phyloP scores from a whole-genome alignment of 2,888 invertebrate genomes.

The Drosophila mulleri region DNA sequence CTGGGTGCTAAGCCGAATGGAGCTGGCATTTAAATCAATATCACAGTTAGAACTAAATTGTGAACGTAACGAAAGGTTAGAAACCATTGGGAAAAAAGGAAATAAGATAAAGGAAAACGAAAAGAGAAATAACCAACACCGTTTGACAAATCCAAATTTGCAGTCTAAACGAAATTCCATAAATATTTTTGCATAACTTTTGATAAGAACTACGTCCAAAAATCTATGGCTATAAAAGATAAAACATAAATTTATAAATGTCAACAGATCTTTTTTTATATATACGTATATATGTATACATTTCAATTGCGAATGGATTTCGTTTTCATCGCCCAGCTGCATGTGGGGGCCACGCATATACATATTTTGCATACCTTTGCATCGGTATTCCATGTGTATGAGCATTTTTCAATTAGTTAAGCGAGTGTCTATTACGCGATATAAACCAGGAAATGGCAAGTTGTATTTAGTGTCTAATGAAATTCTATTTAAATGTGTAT shows the following conservation, averaged over 20 bases:
- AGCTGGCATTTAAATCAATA: conserved; percentile 49
- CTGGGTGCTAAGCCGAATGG: conserved; percentile 81
- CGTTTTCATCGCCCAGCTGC: conserved; percentile 20
- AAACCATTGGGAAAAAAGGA: conserved; percentile 19
- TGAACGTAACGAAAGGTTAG: conserved; percentile 23
- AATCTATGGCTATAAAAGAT: conserved; percentile 44
- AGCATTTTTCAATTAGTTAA: conserved; percentile 56
- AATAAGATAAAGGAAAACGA: not conserved
- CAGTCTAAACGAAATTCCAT: conserved; percentile 50
- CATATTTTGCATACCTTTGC: conserved; percentile 16
- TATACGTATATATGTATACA: conserved; percentile 16
- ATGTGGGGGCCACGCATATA: conserved; percentile 16
- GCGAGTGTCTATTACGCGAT: conserved; percentile 58
- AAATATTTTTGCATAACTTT: conserved; percentile 58
- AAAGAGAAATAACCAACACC: conserved; percentile 34
- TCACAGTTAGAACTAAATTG: conserved; percentile 19
- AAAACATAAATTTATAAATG: conserved; percentile 42
- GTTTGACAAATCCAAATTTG: conserved; percentile 51
- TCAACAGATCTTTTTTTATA: conserved; percentile 26
- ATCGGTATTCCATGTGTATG: conserved; percentile 15
- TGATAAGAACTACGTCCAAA: conserved; percentile 62
- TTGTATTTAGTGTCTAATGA: conserved; percentile 74
- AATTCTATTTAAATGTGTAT: conserved; percentile 68
- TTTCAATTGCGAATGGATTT: conserved; percentile 33
- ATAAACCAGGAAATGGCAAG: conserved; percentile 51